Percentiles rank a stretch among this genome's conserved stretches.
phyloP scores from a whole-genome alignment of 2,888 invertebrate species.

The Pseudoips prasinana region DNA sequence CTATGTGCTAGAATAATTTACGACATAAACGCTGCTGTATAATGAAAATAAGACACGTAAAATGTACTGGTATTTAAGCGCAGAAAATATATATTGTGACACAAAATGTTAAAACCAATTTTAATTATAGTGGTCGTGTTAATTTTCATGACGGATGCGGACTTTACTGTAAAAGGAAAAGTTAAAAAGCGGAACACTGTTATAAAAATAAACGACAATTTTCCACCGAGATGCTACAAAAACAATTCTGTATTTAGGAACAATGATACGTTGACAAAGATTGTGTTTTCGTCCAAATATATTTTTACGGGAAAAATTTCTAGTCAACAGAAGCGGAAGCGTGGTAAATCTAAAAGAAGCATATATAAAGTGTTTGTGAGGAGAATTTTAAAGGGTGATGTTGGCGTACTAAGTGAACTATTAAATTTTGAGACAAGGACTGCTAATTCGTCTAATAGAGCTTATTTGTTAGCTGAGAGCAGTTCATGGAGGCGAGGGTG shows the following conservation, averaged over 20 bases:
- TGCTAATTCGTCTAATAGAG: slow-evolving; percentile 64
- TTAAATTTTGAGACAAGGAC: slow-evolving; percentile 71
- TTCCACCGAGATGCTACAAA: slow-evolving; percentile 57
- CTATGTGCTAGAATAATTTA: slow-evolving; percentile 9
- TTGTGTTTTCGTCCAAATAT: slow-evolving; percentile 66
- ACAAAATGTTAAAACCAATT: slow-evolving; percentile 55
- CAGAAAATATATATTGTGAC: slow-evolving; percentile 26
- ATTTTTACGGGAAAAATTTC: slow-evolving; percentile 79
- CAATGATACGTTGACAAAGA: slow-evolving; percentile 61
- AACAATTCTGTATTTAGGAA: slow-evolving; percentile 69
- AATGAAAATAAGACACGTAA: slow-evolving; percentile 10
- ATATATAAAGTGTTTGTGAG: slow-evolving; percentile 74
- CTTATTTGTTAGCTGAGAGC: slow-evolving; percentile 65
- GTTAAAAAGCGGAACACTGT: slow-evolving; percentile 73
- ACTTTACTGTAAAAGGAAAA: slow-evolving; percentile 65
- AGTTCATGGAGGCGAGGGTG: slow-evolving; percentile 49
- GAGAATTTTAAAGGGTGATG: slow-evolving; percentile 71
- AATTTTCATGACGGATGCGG: slow-evolving; percentile 49
- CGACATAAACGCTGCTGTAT: slow-evolving; percentile 1
- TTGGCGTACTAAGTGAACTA: slow-evolving; percentile 67
- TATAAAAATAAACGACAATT: slow-evolving; percentile 63
- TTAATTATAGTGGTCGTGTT: slow-evolving; percentile 43
- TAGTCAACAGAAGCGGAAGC: slow-evolving; percentile 55
- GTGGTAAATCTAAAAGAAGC: slow-evolving; percentile 54
- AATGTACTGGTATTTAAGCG: slow-evolving; percentile 18